Conservation (phyloP, 2,113 vertebrate genomes). For the Xenopus borealis region DNA sequence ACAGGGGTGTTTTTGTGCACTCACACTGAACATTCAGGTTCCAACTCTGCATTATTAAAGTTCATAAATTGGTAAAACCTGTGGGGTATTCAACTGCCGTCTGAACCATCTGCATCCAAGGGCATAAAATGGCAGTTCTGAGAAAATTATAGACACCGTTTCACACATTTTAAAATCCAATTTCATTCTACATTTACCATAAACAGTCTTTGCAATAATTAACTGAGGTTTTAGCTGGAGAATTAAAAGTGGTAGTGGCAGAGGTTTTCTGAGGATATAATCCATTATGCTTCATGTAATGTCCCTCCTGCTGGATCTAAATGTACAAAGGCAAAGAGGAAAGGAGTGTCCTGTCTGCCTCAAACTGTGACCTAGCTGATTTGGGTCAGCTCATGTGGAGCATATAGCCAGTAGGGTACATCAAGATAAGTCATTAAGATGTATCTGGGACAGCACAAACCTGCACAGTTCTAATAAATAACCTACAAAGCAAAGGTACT, state of each 20-base stretch:
- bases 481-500: conserved; percentile 1
- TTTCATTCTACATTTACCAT: no score
- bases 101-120: no score
- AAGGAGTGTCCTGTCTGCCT: not conserved
- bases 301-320: conserved; percentile 26
- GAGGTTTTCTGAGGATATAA: conserved; percentile 14
- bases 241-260: conserved; percentile 6
- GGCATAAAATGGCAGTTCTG: not conserved
- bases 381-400: conserved; percentile 25
- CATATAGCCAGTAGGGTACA: conserved; percentile 11
- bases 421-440: conserved; percentile 26
- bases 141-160: no score
- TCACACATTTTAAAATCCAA: no score
- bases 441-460: conserved; percentile 24
- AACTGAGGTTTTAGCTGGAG: conserved; percentile 15
- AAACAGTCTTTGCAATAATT: conserved; percentile 4
- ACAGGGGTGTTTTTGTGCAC: no score
- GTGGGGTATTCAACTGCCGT: no score
- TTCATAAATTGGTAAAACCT: no score
- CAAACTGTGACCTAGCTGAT: conserved; percentile 23
- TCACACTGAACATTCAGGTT: no score
- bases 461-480: not conserved
- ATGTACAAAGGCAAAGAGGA: conserved; percentile 4
- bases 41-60: no score
- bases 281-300: conserved; percentile 18